phyloP scores from a whole-genome alignment of 2,888 invertebrate species.

The Conops quadrifasciatus region DNA sequence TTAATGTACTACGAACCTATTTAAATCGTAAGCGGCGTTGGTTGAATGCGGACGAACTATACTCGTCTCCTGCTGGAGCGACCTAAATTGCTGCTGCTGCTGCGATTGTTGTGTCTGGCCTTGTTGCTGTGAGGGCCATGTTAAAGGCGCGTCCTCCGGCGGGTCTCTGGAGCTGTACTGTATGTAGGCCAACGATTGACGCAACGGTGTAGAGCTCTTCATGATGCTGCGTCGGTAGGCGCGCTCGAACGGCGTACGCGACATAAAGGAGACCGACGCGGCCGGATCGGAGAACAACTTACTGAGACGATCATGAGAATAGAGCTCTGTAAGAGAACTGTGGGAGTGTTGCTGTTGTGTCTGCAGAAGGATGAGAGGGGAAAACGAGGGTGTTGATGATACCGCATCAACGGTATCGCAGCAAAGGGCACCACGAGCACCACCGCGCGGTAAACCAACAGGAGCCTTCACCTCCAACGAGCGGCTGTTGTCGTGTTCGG shows the following conservation, averaged over 20 bases:
- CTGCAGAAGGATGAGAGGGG: not conserved
- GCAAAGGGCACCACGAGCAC: slow-evolving; percentile 47
- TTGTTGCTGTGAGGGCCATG: slow-evolving; percentile 6
- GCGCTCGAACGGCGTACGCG: slow-evolving; percentile 63
- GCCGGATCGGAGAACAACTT: slow-evolving; percentile 43
- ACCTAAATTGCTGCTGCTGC: slow-evolving; percentile 32
- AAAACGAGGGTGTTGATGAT: slow-evolving; percentile 24
- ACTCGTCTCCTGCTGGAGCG: slow-evolving; percentile 44
- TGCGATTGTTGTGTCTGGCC: not conserved
- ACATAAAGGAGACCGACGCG: slow-evolving; percentile 56
- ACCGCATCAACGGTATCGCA: slow-evolving; percentile 54
- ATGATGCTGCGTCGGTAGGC: slow-evolving; percentile 62
- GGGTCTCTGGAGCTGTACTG: slow-evolving; percentile 44
- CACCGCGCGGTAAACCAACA: not conserved
- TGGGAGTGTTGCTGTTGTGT: slow-evolving; percentile 42
- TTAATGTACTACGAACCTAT: slow-evolving; percentile 58
- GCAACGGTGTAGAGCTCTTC: slow-evolving; percentile 58
- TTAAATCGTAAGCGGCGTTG: slow-evolving; percentile 58
- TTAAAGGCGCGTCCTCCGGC: not conserved
- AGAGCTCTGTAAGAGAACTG: slow-evolving; percentile 51
- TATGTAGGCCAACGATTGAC: slow-evolving; percentile 54
- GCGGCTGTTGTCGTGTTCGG: slow-evolving; percentile 4
- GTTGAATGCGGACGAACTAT: slow-evolving; percentile 56
- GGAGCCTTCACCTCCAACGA: slow-evolving; percentile 35
- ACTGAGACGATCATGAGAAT: slow-evolving; percentile 50